A percentile compares a stretch with the other conserved stretches of the same genome.
Evolutionary conservation across 2,113 vertebrate species (phyloP).

Genomic region (Misgurnus anguillicaudatus): DNA sequence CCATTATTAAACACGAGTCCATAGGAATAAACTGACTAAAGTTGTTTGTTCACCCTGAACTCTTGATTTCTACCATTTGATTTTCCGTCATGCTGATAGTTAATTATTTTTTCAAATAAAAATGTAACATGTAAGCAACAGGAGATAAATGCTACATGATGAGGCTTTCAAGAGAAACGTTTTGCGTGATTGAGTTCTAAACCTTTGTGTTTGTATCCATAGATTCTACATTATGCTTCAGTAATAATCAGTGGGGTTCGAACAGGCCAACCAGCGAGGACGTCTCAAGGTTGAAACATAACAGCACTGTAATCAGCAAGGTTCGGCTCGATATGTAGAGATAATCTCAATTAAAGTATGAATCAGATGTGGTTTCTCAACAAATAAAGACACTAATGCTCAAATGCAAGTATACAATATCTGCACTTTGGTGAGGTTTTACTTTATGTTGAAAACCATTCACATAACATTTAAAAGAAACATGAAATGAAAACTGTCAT

Average conservation of each 20-base stretch:
- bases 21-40: background rate
- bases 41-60: background rate
- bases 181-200: background rate
- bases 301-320: slow-evolving; percentile 39
- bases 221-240: background rate
- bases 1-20: background rate
- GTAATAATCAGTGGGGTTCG: slow-evolving; percentile 23
- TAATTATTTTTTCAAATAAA: background rate
- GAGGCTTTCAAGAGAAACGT: background rate
- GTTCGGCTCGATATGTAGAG: slow-evolving; percentile 30
- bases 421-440: too few relatives aligned
- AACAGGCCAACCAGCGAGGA: slow-evolving; percentile 20
- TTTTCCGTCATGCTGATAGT: background rate
- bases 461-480: too few relatives aligned
- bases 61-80: background rate
- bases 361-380: background rate
- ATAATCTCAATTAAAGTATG: slow-evolving; percentile 41
- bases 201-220: background rate
- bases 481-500: too few relatives aligned
- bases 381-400: background rate
- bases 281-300: slow-evolving; percentile 44
- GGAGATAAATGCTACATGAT: background rate
- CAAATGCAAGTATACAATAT: too few relatives aligned
- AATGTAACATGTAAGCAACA: background rate
- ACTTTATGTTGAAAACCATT: too few relatives aligned